Evolutionary conservation across 2,888 invertebrate genomes (phyloP).

Genomic region (Cotesia congregata): DNA sequence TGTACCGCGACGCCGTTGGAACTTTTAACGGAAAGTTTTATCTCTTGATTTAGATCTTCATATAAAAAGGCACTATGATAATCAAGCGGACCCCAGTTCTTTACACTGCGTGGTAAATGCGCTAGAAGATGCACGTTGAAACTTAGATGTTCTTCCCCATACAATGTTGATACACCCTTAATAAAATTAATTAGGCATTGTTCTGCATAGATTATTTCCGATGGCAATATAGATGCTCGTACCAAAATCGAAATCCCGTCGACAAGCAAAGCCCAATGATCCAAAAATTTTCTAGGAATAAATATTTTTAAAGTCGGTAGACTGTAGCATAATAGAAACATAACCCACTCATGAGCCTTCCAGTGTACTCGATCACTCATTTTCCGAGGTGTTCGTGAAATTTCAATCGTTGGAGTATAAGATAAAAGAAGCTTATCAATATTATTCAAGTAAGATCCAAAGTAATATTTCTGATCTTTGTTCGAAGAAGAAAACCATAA

Average conservation of each 20-base stretch:
- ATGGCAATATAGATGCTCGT: not conserved
- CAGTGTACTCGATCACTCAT: slow-evolving; percentile 37
- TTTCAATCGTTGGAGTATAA: slow-evolving; percentile 30
- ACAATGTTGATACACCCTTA: not conserved
- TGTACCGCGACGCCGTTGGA: slow-evolving; percentile 26
- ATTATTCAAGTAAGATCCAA: not conserved
- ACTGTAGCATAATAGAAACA: slow-evolving; percentile 41
- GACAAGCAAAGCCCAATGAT: slow-evolving; percentile 32
- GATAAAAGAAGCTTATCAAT: slow-evolving; percentile 22
- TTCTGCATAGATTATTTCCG: not conserved
- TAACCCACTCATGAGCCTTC: slow-evolving; percentile 42
- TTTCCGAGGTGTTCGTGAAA: slow-evolving; percentile 39
- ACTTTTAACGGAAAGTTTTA: slow-evolving; percentile 31
- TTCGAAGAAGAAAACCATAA: slow-evolving; percentile 33
- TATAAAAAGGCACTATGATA: slow-evolving; percentile 36
- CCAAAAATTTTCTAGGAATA: slow-evolving; percentile 26
- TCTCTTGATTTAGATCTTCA: slow-evolving; percentile 28
- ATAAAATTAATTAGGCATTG: not conserved
- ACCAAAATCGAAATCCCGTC: not conserved
- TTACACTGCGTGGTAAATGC: slow-evolving; percentile 37
- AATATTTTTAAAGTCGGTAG: slow-evolving; percentile 25
- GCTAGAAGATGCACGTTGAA: slow-evolving; percentile 39
- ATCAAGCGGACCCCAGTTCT: slow-evolving; percentile 33
- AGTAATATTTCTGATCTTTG: slow-evolving; percentile 10
- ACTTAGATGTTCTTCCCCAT: slow-evolving; percentile 25